phyloP scores from a whole-genome alignment of 2,797 vertebrate species.

The Chaenodraco wilsoni region DNA sequence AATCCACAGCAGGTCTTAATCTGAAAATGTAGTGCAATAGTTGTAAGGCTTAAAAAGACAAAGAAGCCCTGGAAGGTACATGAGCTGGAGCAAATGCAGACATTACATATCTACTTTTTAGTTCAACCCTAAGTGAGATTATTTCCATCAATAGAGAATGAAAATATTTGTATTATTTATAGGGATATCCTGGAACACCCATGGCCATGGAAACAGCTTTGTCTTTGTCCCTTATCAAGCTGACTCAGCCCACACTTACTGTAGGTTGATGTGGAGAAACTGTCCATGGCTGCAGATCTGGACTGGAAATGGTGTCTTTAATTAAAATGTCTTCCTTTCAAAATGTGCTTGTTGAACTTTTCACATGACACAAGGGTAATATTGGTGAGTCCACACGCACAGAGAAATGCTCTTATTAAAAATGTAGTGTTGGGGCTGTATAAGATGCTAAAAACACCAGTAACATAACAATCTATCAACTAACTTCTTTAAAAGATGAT shows the following conservation, averaged over 20 bases:
- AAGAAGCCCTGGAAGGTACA: neutral
- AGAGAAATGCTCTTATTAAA: slow-evolving; percentile 5
- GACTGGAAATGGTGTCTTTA: slow-evolving; percentile 40
- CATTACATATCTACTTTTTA: neutral
- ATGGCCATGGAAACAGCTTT: slow-evolving; percentile 38
- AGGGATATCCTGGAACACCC: slow-evolving; percentile 22
- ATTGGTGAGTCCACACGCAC: neutral
- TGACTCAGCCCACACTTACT: slow-evolving; percentile 55
- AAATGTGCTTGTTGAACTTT: slow-evolving; percentile 45
- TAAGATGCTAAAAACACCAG: slow-evolving; percentile 9
- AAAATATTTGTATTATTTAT: slow-evolving; percentile 8
- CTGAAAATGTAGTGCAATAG: too few species aligned
- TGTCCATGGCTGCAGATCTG: slow-evolving; percentile 57
- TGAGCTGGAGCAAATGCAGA: neutral
- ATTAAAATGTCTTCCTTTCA: slow-evolving; percentile 55
- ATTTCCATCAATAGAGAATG: slow-evolving; percentile 22
- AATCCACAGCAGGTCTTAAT: too few species aligned
- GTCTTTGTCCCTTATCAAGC: slow-evolving; percentile 59
- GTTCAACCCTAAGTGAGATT: neutral
- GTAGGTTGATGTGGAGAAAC: slow-evolving; percentile 41
- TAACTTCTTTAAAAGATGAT: neutral
- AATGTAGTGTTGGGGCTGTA: neutral
- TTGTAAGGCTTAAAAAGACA: too few species aligned
- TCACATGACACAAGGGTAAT: slow-evolving; percentile 25
- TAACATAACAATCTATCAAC: neutral